Evolutionary conservation across 2,113 vertebrate species (phyloP).

Genomic region (Rhinoptilus africanus): DNA sequence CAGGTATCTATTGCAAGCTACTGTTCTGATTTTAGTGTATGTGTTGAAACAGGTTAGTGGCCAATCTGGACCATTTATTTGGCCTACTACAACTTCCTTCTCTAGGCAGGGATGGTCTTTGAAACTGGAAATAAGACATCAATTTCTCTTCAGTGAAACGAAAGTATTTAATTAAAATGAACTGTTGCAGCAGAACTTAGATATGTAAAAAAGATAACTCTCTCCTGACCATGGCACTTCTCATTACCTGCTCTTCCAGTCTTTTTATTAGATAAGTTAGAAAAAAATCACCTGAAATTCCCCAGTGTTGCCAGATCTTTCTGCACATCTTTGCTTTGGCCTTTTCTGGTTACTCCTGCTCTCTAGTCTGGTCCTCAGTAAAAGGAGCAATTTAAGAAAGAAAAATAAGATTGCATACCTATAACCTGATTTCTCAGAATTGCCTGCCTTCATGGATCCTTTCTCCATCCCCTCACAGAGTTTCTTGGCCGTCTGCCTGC

Average conservation of each 20-base stretch:
- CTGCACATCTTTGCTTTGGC: slow-evolving; percentile 23
- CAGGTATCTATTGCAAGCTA: background rate
- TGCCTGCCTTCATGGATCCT: slow-evolving; percentile 54
- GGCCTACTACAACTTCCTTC: background rate
- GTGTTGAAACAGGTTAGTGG: background rate
- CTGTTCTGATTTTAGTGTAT: background rate
- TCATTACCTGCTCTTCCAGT: background rate
- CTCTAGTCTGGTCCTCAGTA: background rate
- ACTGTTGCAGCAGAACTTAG: background rate
- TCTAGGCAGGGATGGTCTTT: background rate
- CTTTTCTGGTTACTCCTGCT: background rate
- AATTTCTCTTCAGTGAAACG: background rate
- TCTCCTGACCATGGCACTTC: background rate
- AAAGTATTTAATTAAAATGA: background rate
- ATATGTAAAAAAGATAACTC: background rate
- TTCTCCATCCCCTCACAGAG: slow-evolving; percentile 63
- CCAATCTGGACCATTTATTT: background rate
- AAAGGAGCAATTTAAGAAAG: slow-evolving; percentile 13
- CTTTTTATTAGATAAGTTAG: background rate
- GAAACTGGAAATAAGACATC: background rate
- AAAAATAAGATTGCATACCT: slow-evolving; percentile 67
- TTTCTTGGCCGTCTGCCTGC: slow-evolving; percentile 66
- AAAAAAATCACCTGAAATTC: background rate
- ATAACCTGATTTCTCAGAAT: slow-evolving; percentile 60
- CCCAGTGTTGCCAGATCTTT: background rate